A percentile compares a stretch with the other conserved stretches of the same genome.
Conservation (phyloP, 2,113 vertebrate genomes). For the Boulengeromyrus knoepffleri region DNA sequence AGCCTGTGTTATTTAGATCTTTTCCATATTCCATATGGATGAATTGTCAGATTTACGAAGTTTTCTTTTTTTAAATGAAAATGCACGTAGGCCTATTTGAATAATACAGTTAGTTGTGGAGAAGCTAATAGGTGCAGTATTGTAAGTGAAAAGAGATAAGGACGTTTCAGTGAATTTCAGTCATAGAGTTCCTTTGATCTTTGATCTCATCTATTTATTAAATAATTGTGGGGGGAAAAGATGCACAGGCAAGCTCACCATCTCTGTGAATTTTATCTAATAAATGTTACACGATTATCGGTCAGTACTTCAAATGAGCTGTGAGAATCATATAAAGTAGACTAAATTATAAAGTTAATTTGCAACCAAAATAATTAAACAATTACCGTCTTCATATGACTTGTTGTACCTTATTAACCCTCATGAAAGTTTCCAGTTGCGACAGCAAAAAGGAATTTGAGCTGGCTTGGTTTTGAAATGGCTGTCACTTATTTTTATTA, state of each 20-base stretch:
- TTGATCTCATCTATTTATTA: not conserved
- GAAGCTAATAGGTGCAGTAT: not conserved
- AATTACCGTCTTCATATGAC: not conserved
- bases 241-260: not conserved
- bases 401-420: not conserved
- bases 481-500: not conserved
- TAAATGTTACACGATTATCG: not conserved
- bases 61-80: not conserved
- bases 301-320: not conserved
- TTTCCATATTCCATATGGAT: not conserved
- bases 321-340: not conserved
- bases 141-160: not conserved
- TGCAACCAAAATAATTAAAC: not conserved
- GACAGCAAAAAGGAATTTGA: not conserved
- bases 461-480: not conserved
- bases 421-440: not conserved
- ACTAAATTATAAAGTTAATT: not conserved
- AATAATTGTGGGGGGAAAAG: not conserved
- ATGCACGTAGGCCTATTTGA: not conserved
- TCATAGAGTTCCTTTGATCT: not conserved
- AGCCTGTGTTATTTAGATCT: not conserved
- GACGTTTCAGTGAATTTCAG: not conserved
- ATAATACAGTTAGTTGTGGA: not conserved
- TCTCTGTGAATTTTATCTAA: not conserved
- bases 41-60: not conserved